phyloP scores from a whole-genome alignment of 2,113 vertebrate genomes.

The Colaptes auratus region DNA sequence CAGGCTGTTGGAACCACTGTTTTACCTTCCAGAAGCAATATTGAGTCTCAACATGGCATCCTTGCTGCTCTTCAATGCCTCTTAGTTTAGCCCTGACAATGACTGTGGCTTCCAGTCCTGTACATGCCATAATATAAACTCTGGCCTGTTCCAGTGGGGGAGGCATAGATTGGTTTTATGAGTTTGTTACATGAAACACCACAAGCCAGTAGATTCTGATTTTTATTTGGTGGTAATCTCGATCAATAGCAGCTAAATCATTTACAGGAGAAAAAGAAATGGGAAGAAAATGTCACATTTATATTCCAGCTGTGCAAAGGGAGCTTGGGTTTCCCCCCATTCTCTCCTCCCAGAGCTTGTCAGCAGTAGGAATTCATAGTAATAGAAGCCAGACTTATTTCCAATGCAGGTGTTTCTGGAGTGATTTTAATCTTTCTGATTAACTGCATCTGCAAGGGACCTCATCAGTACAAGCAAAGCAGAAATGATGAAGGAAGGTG shows the following conservation, averaged over 20 bases:
- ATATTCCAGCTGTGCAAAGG: slow-evolving; percentile 67
- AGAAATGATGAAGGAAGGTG: slow-evolving; percentile 35
- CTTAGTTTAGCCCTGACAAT: background rate
- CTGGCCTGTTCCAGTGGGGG: background rate
- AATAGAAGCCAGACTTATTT: slow-evolving; percentile 70
- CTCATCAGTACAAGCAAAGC: slow-evolving; percentile 36
- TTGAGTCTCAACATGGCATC: background rate
- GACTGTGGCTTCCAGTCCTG: background rate
- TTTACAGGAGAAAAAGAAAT: slow-evolving; percentile 60
- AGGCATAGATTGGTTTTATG: slow-evolving; percentile 47
- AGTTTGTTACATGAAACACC: slow-evolving; percentile 34
- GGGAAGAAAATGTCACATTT: slow-evolving; percentile 59
- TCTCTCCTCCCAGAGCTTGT: slow-evolving; percentile 40
- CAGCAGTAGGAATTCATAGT: slow-evolving; percentile 62
- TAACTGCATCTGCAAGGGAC: slow-evolving; percentile 57
- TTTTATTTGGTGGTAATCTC: slow-evolving; percentile 73
- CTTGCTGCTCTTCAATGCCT: background rate
- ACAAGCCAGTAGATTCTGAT: slow-evolving; percentile 53
- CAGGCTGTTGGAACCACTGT: background rate
- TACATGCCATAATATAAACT: background rate
- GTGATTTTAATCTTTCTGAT: slow-evolving; percentile 67
- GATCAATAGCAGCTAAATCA: slow-evolving; percentile 65
- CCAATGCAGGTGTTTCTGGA: slow-evolving; percentile 67
- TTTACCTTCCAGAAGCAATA: background rate
- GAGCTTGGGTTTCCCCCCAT: slow-evolving; percentile 51